Percentiles rank a stretch among this genome's conserved stretches.
Conservation (phyloP, 1,140 invertebrate genomes). For the Drosophila ficusphila region DNA sequence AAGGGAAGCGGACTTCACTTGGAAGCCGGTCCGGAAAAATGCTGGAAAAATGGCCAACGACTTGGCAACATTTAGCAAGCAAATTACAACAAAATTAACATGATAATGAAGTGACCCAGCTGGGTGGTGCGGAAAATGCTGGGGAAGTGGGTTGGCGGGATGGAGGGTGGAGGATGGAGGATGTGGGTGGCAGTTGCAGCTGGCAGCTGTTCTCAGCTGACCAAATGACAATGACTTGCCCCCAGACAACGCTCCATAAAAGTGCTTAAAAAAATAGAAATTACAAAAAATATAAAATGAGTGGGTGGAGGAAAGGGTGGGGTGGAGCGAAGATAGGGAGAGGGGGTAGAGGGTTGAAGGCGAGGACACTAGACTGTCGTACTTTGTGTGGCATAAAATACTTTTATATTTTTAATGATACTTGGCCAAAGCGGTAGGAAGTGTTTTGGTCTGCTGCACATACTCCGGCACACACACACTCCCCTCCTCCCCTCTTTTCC, state of each 20-base stretch:
- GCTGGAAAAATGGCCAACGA: conserved; percentile 65
- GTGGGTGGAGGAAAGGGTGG: neutral
- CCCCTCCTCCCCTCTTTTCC: neutral
- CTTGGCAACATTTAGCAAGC: conserved; percentile 82
- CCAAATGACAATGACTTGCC: conserved; percentile 80
- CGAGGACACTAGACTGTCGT: conserved; percentile 24
- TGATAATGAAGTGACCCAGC: conserved; percentile 74
- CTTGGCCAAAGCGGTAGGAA: conserved; percentile 81
- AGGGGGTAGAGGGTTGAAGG: too few relatives aligned
- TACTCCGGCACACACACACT: conserved; percentile 44
- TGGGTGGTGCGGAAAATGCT: conserved; percentile 2
- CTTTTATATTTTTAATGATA: conserved; percentile 83
- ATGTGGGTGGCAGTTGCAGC: conserved; percentile 22
- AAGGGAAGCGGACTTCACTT: neutral
- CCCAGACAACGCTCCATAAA: conserved; percentile 33
- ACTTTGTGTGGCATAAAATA: conserved; percentile 64
- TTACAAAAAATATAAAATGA: conserved; percentile 26
- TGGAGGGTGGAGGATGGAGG: neutral
- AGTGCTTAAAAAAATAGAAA: conserved; percentile 51
- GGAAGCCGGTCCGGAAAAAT: conserved; percentile 62
- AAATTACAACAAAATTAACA: conserved; percentile 83
- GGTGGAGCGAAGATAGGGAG: too few relatives aligned
- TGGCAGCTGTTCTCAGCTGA: conserved; percentile 76
- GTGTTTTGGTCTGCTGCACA: conserved; percentile 82
- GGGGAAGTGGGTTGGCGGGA: neutral